A percentile compares a stretch with the other conserved stretches of the same genome.
Evolutionary conservation across 2,888 invertebrate genomes (phyloP).

Genomic region (Brachypalpus laphriformis): DNA sequence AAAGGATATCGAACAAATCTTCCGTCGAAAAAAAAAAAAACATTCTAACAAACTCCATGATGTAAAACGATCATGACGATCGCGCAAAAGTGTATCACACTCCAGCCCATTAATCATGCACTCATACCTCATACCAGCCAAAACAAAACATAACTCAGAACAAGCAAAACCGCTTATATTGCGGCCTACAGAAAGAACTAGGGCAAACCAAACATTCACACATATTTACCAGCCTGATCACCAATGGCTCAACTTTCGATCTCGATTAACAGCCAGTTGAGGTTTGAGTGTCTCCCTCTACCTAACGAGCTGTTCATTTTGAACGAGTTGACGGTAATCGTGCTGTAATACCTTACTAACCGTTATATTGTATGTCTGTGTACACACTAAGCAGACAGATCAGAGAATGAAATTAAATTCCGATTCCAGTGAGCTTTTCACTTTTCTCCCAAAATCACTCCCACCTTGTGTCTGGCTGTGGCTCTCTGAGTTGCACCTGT

Average conservation of each 20-base stretch:
- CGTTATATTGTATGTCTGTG: slow-evolving; percentile 12
- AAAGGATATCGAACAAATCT: slow-evolving; percentile 1
- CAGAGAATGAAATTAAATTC: slow-evolving; percentile 29
- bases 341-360: slow-evolving; percentile 49
- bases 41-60: not conserved
- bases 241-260: slow-evolving; percentile 68
- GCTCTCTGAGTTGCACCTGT: slow-evolving; percentile 37
- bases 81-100: slow-evolving; percentile 3
- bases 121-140: slow-evolving; percentile 34
- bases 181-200: slow-evolving; percentile 58
- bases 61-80: slow-evolving; percentile 9
- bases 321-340: slow-evolving; percentile 33
- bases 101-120: slow-evolving; percentile 17
- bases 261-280: slow-evolving; percentile 53
- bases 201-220: slow-evolving; percentile 59
- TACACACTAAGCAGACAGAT: slow-evolving; percentile 1
- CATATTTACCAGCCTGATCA: slow-evolving; percentile 65
- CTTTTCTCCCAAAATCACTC: slow-evolving; percentile 52
- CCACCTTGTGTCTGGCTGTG: not conserved
- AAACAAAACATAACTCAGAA: slow-evolving; percentile 63
- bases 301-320: slow-evolving; percentile 40
- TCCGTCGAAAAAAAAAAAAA: not conserved
- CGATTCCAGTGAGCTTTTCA: slow-evolving; percentile 37
- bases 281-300: slow-evolving; percentile 30
- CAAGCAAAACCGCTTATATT: slow-evolving; percentile 52